Conservation (phyloP, 37 sponge, comb jelly and placozoan species). For the Chondrilla cf. caribensis region DNA sequence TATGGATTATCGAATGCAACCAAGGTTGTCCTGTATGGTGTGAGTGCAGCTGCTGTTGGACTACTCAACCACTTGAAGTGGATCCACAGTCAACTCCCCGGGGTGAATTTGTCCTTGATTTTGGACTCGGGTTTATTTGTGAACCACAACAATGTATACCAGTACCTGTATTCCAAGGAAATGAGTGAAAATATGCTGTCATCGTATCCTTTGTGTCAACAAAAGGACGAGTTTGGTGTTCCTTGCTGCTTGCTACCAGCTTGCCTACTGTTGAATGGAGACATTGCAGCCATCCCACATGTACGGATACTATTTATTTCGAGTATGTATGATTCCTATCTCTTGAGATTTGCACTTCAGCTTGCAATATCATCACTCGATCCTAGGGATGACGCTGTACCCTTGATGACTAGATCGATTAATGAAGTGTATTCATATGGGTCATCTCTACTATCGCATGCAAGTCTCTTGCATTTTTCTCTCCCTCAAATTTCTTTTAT, state of each 20-base stretch:
- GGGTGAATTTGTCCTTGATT: conserved; percentile 18
- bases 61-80: conserved; percentile 48
- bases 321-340: conserved; percentile 64
- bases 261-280: conserved; percentile 37
- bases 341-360: conserved; percentile 24
- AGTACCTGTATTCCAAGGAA: neutral
- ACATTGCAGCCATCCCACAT: neutral
- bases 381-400: too few species aligned
- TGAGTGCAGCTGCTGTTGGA: conserved; percentile 67
- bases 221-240: conserved; percentile 33
- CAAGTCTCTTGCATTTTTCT: neutral
- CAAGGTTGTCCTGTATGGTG: conserved; percentile 57
- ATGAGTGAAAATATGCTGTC: neutral
- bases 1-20: conserved; percentile 27
- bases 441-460: neutral
- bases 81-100: conserved; percentile 20
- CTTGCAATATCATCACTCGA: neutral
- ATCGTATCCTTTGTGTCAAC: neutral
- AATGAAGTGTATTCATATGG: conserved; percentile 30
- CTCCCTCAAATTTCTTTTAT: conserved; percentile 19
- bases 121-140: conserved; percentile 77
- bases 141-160: conserved; percentile 26
- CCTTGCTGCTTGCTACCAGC: conserved; percentile 61
- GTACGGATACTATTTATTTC: conserved; percentile 53
- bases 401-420: neutral